A percentile compares a stretch with the other conserved stretches of the same genome.
Conservation (phyloP, 2,797 vertebrate species). For the Octomys mimax region DNA sequence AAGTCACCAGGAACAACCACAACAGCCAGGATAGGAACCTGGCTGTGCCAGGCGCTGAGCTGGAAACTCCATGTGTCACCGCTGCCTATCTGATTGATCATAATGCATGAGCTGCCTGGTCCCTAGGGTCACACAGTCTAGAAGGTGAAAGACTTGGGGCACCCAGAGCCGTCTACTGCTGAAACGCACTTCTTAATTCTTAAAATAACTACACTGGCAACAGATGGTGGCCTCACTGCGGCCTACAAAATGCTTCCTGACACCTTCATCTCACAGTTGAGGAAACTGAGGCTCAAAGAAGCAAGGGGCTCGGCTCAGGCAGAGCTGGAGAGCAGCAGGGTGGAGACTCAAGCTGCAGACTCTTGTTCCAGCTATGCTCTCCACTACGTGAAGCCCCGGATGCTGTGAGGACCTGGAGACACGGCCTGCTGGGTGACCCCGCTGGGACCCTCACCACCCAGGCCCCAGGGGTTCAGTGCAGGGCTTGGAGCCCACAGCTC, state of each 20-base stretch:
- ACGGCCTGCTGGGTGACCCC: neutral
- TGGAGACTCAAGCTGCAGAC: neutral
- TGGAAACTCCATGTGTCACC: fast-evolving
- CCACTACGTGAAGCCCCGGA: fast-evolving
- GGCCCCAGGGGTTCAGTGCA: neutral
- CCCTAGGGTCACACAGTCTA: neutral
- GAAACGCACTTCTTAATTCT: no score
- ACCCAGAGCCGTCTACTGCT: neutral
- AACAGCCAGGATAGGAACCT: neutral
- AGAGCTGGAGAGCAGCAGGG: neutral
- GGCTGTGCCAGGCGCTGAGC: neutral
- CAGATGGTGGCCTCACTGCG: neutral
- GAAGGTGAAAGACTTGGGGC: neutral
- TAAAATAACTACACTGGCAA: neutral
- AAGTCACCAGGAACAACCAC: neutral
- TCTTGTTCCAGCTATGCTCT: no score
- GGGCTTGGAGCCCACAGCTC: neutral
- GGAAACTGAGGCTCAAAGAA: neutral
- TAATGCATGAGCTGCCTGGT: neutral
- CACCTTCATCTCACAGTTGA: neutral
- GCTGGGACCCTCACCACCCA: fast-evolving
- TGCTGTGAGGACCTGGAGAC: fast-evolving
- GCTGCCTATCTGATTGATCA: neutral
- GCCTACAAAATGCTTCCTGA: neutral
- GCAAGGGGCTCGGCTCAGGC: neutral